phyloP scores from a whole-genome alignment of 2,113 vertebrate species.

The Rousettus leschenaultii region DNA sequence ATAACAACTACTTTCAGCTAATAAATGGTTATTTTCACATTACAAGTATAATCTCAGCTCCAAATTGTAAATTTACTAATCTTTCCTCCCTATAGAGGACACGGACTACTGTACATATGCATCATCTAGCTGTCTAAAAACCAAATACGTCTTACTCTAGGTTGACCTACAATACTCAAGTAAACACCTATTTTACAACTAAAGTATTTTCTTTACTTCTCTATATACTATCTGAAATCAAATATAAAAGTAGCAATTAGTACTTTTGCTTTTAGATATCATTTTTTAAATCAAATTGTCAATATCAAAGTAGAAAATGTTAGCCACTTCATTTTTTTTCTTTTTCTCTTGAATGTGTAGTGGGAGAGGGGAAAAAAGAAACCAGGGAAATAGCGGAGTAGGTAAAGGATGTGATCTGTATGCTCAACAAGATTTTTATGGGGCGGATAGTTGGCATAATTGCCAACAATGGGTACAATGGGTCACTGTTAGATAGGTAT shows the following conservation, averaged over 20 bases:
- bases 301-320: neutral
- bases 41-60: neutral
- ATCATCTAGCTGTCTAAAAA: neutral
- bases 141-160: neutral
- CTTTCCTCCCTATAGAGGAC: neutral
- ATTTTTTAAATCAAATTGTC: neutral
- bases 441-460: neutral
- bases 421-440: neutral
- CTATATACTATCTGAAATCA: neutral
- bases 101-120: neutral
- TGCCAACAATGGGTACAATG: neutral
- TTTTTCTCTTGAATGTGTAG: neutral
- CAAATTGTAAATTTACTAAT: constrained; percentile 1
- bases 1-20: neutral
- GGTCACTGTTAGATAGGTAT: neutral
- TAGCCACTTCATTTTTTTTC: neutral
- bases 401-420: neutral
- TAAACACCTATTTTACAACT: neutral
- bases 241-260: neutral
- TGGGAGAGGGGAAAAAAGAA: neutral
- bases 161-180: neutral
- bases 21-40: neutral
- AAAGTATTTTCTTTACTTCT: neutral
- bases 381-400: neutral
- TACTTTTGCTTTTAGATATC: neutral